These are phyloP conservation scores for Marronus borbonicus DNA, from an alignment of 2,888 invertebrate species.

Conservation along the genomic window DNA sequence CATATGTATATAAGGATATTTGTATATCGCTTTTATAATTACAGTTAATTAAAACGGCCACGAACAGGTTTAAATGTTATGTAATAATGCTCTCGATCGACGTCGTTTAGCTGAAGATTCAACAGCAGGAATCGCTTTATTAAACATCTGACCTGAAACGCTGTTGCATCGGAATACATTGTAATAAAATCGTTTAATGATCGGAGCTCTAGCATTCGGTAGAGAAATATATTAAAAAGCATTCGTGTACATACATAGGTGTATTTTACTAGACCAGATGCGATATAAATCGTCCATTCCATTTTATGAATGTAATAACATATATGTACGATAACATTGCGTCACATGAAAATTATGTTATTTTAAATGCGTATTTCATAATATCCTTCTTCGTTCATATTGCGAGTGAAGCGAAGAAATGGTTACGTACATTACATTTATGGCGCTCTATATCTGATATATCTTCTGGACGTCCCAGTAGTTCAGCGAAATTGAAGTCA, in stretches of 20 bases:
- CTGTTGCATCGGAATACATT: conserved; percentile 1
- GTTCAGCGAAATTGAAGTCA: no score
- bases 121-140: conserved; percentile 33
- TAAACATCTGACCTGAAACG: conserved; percentile 9
- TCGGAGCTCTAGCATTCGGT: background rate
- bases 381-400: no score
- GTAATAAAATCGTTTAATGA: conserved; percentile 35
- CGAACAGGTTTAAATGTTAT: conserved; percentile 31
- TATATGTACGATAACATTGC: no score
- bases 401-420: no score
- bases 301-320: background rate
- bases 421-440: no score
- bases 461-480: no score
- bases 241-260: background rate
- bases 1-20: conserved; percentile 9
- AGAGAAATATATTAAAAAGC: conserved; percentile 11
- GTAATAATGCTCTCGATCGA: conserved; percentile 25
- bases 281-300: background rate
- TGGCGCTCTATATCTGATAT: no score
- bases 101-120: conserved; percentile 17
- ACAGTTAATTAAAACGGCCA: conserved; percentile 36
- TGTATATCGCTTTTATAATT: conserved; percentile 43
- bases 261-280: no score
- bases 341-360: no score
- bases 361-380: no score